Conservation (phyloP, 1,140 invertebrate genomes). For the Tetragonula clypearis region DNA sequence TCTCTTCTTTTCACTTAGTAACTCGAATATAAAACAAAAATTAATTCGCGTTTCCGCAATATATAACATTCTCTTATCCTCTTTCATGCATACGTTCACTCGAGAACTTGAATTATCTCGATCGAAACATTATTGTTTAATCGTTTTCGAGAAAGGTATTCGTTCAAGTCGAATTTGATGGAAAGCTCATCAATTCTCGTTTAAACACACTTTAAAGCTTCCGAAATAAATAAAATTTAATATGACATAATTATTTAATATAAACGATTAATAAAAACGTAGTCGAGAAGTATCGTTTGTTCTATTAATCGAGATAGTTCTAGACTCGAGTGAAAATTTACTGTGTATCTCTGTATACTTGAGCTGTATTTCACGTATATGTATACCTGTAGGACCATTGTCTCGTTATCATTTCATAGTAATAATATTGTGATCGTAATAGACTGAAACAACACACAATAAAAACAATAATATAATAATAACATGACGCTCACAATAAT, state of each 20-base stretch:
- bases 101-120: neutral
- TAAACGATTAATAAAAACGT: neutral
- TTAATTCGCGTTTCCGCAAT: conserved; percentile 19
- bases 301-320: neutral
- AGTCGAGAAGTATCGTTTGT: neutral
- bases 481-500: conserved; percentile 81
- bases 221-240: neutral
- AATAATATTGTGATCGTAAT: conserved; percentile 77
- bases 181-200: neutral
- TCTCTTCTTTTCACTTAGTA: neutral
- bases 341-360: conserved; percentile 2
- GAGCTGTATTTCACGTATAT: neutral
- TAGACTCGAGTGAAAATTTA: neutral
- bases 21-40: conserved; percentile 38
- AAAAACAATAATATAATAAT: conserved; percentile 83
- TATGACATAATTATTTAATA: too few species aligned
- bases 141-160: neutral
- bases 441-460: conserved; percentile 82
- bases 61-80: conserved; percentile 32
- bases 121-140: neutral
- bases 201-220: conserved; percentile 18
- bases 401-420: conserved; percentile 67
- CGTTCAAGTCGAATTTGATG: neutral
- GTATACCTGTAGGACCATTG: conserved; percentile 69
- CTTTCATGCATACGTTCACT: conserved; percentile 4